These are phyloP conservation scores for Indicator indicator DNA, from an alignment of 2,113 vertebrate species.

Conservation along the genomic window DNA sequence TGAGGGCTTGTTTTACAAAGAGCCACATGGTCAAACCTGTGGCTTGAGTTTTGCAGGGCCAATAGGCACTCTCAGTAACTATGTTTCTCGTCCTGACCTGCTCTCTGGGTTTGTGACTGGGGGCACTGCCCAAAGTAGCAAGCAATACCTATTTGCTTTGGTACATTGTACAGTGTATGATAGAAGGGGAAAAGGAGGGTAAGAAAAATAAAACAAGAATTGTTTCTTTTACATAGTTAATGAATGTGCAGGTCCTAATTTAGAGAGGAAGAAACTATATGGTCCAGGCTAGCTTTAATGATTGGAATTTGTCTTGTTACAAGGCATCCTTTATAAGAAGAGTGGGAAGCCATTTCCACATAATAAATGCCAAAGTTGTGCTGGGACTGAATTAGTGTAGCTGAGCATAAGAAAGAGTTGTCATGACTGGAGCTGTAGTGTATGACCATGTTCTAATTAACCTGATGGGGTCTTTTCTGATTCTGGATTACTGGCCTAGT, in stretches of 20 bases:
- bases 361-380: neutral
- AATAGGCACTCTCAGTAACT: accelerated
- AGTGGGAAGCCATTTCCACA: neutral
- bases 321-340: neutral
- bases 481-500: neutral
- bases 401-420: neutral
- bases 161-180: neutral
- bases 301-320: neutral
- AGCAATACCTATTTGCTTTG: neutral
- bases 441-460: neutral
- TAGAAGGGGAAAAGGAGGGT: neutral
- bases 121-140: neutral
- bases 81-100: neutral
- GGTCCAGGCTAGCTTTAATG: neutral
- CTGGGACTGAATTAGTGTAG: neutral
- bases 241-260: neutral
- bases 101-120: neutral
- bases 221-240: neutral
- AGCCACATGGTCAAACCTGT: accelerated
- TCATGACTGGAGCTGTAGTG: neutral
- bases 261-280: neutral
- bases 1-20: neutral
- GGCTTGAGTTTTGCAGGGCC: neutral
- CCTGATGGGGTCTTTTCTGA: neutral
- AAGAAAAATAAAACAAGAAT: neutral